A percentile compares a stretch with the other conserved stretches of the same genome.
Conservation (phyloP, 2,113 vertebrate species). For the Puma concolor region DNA sequence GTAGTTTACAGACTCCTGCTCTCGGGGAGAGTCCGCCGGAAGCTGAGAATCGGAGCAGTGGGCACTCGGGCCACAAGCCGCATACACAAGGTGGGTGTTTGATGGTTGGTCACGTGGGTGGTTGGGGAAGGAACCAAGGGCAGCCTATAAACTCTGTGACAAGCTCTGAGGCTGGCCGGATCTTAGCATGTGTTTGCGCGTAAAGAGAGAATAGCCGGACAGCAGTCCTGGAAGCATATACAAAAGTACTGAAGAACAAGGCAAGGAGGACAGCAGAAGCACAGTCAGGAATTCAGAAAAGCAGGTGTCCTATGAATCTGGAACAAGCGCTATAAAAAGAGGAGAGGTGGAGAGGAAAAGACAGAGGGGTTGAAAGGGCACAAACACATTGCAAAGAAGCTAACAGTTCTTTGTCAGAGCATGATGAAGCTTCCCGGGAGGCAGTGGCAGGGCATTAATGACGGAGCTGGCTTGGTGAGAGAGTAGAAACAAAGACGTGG, state of each 20-base stretch:
- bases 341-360: not conserved
- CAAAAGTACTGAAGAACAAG: not conserved
- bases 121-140: not conserved
- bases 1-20: not conserved
- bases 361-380: no score
- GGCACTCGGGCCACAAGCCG: accelerated
- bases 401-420: no score
- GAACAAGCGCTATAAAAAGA: not conserved
- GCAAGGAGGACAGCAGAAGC: not conserved
- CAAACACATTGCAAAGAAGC: not conserved
- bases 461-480: accelerated
- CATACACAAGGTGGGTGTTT: accelerated
- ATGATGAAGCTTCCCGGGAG: not conserved
- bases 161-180: not conserved
- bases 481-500: not conserved
- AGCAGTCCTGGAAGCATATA: not conserved
- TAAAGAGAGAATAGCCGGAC: not conserved
- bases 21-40: not conserved
- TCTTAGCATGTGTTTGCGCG: accelerated
- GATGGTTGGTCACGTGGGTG: accelerated
- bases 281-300: not conserved
- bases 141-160: no score
- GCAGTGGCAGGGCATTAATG: not conserved
- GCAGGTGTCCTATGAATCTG: not conserved
- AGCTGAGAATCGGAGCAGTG: not conserved